phyloP scores from a whole-genome alignment of 2,888 invertebrate genomes.

The Zaprionus bogoriensis region DNA sequence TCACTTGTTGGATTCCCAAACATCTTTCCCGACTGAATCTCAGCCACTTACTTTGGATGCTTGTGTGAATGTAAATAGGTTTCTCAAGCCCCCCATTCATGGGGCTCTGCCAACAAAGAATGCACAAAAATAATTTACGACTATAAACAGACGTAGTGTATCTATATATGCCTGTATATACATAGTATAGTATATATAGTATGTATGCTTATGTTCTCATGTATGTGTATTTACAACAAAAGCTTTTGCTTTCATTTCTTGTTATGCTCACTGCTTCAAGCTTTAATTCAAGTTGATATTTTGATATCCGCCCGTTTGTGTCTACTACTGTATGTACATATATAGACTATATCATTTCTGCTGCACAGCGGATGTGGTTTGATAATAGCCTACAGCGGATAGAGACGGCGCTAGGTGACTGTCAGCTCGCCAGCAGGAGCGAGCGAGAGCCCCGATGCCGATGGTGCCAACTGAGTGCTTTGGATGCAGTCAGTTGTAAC shows the following conservation, averaged over 20 bases:
- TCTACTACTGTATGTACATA: neutral
- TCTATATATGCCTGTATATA: neutral
- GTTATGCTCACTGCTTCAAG: slow-evolving; percentile 58
- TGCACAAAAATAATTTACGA: slow-evolving; percentile 46
- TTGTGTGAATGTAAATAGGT: slow-evolving; percentile 5
- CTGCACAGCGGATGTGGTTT: slow-evolving; percentile 70
- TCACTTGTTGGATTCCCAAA: slow-evolving; percentile 12
- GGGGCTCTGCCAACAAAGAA: slow-evolving; percentile 25
- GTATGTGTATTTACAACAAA: slow-evolving; percentile 29
- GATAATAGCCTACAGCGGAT: slow-evolving; percentile 55
- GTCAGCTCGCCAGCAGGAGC: neutral
- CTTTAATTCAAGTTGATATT: slow-evolving; percentile 66
- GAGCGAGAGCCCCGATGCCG: slow-evolving; percentile 1
- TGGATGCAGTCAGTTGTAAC: slow-evolving; percentile 71
- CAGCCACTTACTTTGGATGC: neutral
- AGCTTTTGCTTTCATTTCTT: slow-evolving; percentile 37
- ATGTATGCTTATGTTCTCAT: neutral
- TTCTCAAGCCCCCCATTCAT: slow-evolving; percentile 26
- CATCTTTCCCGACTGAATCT: slow-evolving; percentile 11
- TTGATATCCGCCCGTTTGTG: slow-evolving; percentile 60
- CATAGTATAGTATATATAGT: neutral
- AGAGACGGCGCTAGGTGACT: slow-evolving; percentile 24
- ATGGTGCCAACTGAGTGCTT: slow-evolving; percentile 37
- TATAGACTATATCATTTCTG: slow-evolving; percentile 40
- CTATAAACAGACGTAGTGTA: slow-evolving; percentile 4